Conservation (phyloP, 2,113 vertebrate species). For the Apus apus region DNA sequence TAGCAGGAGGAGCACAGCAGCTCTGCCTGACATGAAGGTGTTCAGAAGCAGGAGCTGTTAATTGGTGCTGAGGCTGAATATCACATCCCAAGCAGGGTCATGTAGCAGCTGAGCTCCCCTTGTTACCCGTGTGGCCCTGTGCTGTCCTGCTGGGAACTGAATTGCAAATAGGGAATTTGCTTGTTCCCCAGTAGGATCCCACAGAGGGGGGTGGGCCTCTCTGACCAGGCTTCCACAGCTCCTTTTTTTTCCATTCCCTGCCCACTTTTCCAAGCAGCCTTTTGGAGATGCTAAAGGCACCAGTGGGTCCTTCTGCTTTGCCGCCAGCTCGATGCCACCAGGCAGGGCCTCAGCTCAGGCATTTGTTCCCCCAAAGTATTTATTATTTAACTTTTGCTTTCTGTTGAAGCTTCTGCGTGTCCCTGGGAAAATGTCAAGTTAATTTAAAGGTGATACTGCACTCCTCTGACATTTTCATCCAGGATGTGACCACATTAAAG, state of each 20-base stretch:
- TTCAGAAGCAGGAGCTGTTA: neutral
- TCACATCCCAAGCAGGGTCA: neutral
- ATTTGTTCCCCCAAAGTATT: slow-evolving; percentile 18
- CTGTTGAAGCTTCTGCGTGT: neutral
- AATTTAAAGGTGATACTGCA: slow-evolving; percentile 28
- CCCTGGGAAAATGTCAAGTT: slow-evolving; percentile 64
- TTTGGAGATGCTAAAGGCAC: no score
- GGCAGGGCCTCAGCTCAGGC: neutral
- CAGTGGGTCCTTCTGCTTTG: no score
- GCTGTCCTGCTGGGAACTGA: no score
- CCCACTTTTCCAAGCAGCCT: no score
- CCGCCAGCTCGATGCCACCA: fast-evolving
- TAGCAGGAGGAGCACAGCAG: neutral
- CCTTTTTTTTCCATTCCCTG: no score
- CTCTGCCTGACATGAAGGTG: neutral
- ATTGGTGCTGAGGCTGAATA: neutral
- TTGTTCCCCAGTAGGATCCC: no score
- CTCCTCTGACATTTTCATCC: slow-evolving; percentile 61
- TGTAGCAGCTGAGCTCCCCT: fast-evolving
- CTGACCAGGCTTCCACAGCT: no score
- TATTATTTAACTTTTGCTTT: slow-evolving; percentile 18
- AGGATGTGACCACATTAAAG: slow-evolving; percentile 2
- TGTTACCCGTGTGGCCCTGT: fast-evolving
- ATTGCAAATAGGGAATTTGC: no score
- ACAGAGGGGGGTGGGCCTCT: no score